Evolutionary conservation across 2,113 vertebrate genomes (phyloP), one percentile per base, ranked within the genome.

Genomic region (Cebidichthys violaceus): DNA sequence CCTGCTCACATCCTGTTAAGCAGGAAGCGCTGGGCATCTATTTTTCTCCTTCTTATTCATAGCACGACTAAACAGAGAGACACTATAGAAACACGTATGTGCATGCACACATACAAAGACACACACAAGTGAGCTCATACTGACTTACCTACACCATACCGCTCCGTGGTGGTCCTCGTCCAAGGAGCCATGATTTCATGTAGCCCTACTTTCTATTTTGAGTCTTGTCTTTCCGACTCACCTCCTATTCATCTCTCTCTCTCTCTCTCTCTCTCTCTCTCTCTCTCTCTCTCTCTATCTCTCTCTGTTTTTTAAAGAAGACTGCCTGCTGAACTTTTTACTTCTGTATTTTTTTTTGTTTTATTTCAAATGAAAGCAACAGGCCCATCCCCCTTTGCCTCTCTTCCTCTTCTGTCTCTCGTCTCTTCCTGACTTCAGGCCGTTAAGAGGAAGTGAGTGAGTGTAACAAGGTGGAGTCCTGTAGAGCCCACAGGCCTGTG

Each of bases 141-240:
- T 41, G 62, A 93, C 94, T 92, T 92, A 96, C 95, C 95, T 6
- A 96, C 90, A 81, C 94, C 95, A 71, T 89, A 95, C 71, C 89
- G 91, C 83, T 94, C 88, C 29, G 79, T 66, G 3, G 55, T 82
- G 43, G 92, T 90, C 67, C 65, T 92, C 1, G 75, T 90, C 95
- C 95, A 96, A 61, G 94, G 94, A 84, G 81, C 87, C 95, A 96
- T 96, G 77, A 64, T 74, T 79, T 72, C 76, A 78, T 83, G 37
- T 47, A 69, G 55, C 72, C 68, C 60, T 4, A 22, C 67, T 35
- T 41, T 76, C 43, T 35, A 62, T 45, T 78, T 31, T 45, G 2
- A 54, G 18, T 67, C 20, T 29, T 47, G 0, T 73, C 35, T 83
- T 57, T 88, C 52, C 77, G 70, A 66, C 62, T 70, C 60, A 64